Evolutionary conservation across 2,113 vertebrate genomes (phyloP).

Genomic region (Hoplias malabaricus): DNA sequence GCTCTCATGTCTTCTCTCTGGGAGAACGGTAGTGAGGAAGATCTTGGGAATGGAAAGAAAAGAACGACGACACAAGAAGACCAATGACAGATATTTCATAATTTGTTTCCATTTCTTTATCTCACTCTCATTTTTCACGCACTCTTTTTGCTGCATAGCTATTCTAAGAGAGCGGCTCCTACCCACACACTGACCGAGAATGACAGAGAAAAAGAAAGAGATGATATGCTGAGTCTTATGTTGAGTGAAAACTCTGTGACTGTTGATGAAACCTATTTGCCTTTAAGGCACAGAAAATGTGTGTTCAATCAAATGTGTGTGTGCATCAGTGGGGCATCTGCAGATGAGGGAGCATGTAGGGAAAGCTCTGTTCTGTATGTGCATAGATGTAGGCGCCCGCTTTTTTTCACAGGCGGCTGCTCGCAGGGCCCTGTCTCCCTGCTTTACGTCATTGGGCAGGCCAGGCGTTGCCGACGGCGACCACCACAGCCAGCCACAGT

Average conservation of each 20-base stretch:
- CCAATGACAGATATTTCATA: too few relatives aligned
- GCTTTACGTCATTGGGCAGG: constrained; percentile 24
- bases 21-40: neutral
- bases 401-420: neutral
- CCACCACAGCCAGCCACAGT: neutral
- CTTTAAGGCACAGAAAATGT: constrained; percentile 45
- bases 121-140: neutral
- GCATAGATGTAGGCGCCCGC: constrained; percentile 17
- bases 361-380: neutral
- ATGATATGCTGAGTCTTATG: constrained; percentile 1
- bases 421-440: constrained; percentile 1
- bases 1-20: neutral
- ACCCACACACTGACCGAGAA: constrained; percentile 59
- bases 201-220: constrained; percentile 30
- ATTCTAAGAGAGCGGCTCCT: constrained; percentile 59
- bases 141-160: constrained; percentile 56
- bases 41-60: neutral
- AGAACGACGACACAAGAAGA: too few relatives aligned
- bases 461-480: constrained; percentile 32
- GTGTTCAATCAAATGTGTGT: neutral
- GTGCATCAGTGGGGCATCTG: neutral
- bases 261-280: constrained; percentile 27
- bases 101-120: neutral
- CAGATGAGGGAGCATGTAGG: constrained; percentile 6
- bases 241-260: neutral